Evolutionary conservation across 2,888 invertebrate genomes (phyloP).

Genomic region (Spatulosminthurus flaviceps): DNA sequence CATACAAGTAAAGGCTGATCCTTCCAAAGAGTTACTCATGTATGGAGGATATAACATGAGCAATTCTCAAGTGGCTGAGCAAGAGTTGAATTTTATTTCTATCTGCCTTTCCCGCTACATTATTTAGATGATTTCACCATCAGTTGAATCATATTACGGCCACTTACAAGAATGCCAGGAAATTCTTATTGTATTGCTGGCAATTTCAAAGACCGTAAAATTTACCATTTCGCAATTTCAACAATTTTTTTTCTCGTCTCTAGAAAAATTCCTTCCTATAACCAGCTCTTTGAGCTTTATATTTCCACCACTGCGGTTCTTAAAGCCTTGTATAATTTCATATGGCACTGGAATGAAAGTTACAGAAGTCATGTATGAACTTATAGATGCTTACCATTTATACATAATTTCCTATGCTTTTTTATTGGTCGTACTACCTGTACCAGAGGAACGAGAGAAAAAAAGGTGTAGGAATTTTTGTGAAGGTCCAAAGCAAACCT

Average conservation of each 20-base stretch:
- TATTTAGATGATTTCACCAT: constrained; percentile 32
- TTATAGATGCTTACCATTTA: no score
- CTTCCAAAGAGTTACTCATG: not conserved
- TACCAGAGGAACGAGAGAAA: no score
- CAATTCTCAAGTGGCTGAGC: not conserved
- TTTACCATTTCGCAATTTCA: constrained; percentile 13
- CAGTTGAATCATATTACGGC: constrained; percentile 22
- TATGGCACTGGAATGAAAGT: no score
- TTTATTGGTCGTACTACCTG: no score
- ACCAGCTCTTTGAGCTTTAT: not conserved
- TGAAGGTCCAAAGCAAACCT: not conserved
- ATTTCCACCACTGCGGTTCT: no score
- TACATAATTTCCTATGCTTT: no score
- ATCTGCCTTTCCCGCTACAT: constrained; percentile 20
- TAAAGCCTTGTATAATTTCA: no score
- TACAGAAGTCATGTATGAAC: no score
- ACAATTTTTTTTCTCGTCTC: not conserved
- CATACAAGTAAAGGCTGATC: no score
- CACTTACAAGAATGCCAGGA: constrained; percentile 33
- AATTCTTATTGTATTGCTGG: constrained; percentile 31
- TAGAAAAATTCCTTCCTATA: no score
- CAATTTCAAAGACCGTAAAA: constrained; percentile 28
- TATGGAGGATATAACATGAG: not conserved
- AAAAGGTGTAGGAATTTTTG: no score
- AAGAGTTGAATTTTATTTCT: constrained; percentile 25